These are phyloP conservation scores for Salvelinus namaycush DNA, from an alignment of 2,113 vertebrate species.

Conservation along the genomic window DNA sequence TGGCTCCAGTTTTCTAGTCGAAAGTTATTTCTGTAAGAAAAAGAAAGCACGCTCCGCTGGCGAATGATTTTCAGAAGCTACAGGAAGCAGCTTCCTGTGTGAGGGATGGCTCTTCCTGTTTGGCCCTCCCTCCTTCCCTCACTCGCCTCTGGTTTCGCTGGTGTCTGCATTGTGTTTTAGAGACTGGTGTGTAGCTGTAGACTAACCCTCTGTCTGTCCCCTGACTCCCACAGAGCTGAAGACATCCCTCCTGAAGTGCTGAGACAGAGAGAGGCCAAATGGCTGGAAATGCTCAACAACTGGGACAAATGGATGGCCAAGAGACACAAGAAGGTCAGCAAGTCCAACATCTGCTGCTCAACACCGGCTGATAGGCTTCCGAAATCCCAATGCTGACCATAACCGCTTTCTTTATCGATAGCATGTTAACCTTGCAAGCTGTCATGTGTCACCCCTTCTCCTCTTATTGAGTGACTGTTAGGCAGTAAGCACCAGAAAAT, in stretches of 20 bases:
- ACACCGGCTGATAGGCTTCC: background rate
- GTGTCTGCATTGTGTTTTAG: background rate
- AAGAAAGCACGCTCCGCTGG: background rate
- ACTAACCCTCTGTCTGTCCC: constrained; percentile 8
- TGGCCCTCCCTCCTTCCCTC: background rate
- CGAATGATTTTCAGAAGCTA: background rate
- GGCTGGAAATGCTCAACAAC: constrained; percentile 97
- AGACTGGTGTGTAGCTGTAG: background rate
- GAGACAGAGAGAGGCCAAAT: constrained; percentile 91
- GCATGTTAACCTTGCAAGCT: background rate
- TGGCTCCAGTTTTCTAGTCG: too few relatives aligned
- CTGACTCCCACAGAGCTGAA: constrained; percentile 61
- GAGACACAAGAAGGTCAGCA: constrained; percentile 90
- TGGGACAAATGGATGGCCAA: constrained; percentile 99
- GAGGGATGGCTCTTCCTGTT: constrained; percentile 5
- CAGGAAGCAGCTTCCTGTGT: constrained; percentile 12
- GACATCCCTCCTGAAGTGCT: constrained; percentile 87
- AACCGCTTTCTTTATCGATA: too few relatives aligned
- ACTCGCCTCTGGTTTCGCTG: too few relatives aligned
- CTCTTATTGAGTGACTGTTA: background rate
- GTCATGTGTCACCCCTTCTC: background rate
- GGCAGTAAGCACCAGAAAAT: too few relatives aligned
- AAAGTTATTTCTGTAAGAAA: background rate
- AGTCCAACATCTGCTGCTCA: constrained; percentile 14
- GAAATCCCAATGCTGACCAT: too few relatives aligned